Base-by-base conservation (phyloP, 2,797 vertebrate genomes). In the Manis pentadactyla region DNA sequence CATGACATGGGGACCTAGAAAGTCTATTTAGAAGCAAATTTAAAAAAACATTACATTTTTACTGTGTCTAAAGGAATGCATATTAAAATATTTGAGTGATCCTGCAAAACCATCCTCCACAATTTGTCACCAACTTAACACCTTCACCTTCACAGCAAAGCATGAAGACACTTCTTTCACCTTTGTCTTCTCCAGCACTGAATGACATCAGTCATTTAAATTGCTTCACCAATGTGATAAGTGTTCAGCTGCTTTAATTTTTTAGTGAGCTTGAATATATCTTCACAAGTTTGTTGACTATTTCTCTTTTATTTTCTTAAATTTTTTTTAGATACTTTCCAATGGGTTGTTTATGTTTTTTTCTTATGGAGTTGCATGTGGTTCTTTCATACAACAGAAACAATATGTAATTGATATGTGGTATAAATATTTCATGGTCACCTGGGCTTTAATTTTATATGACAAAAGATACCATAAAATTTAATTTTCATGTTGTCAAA, bases 401-500 rank as follows among this genome's bases (percentile, higher is more conserved):
- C 29, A 73, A 68, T 46, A 66, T 46, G 8, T 75, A 73, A 42
- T 78, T 78, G 37, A 39, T 34, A 59, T 64, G n/a, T 55, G 12
- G 51, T 78, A 3, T 59, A 71, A 79, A 75, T 15, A 78, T 39
- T 59, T 78, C 31, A 84, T 31, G n/a, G 31, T 7, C 23, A 57
- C 9, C 55, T 82, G 13, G 51, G 23, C 55, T 73, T 92, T 63
- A 73, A 59, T 66, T 88, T 73, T 59, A 57, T 64, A 59, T 42
- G 34, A 83, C 4, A 84, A 92, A 96, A 49, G 12, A 71, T 57
- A 55, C 6, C 17, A 94, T 10, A 73, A 57, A 42, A 2, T 71
- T 78, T 77, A 68, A 68, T 95, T 95, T 92, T 75, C 18, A 69
- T 39, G 17, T 77, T 42, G 42, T 84, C 42, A 78, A 55, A 81